Conservation (phyloP, 2,888 invertebrate species). For the Cataglyphis cursor region DNA sequence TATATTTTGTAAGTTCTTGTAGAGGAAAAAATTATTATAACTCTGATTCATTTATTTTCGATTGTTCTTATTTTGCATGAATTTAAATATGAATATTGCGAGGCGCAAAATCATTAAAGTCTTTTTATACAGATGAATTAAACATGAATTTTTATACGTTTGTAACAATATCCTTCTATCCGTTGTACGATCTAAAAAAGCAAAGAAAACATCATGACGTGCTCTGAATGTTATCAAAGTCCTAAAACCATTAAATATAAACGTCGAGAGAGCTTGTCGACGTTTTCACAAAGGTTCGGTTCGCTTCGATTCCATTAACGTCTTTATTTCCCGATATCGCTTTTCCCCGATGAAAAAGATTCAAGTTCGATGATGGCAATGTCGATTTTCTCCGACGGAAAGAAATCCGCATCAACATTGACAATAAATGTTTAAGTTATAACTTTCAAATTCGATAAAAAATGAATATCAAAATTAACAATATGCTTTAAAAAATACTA, state of each 20-base stretch:
- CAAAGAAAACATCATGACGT: not conserved
- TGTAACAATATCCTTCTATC: constrained; percentile 13
- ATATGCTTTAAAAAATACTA: not conserved
- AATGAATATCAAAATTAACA: not conserved
- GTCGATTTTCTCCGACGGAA: constrained; percentile 8
- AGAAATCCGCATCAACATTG: not conserved
- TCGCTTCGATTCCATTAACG: constrained; percentile 47
- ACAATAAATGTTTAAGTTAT: not conserved
- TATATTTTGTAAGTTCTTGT: not conserved
- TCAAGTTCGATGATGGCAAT: constrained; percentile 10
- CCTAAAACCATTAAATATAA: constrained; percentile 41
- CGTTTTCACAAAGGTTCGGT: constrained; percentile 44
- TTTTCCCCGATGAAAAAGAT: constrained; percentile 39
- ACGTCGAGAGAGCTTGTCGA: constrained; percentile 15
- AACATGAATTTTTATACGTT: not conserved
- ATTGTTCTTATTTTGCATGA: not conserved
- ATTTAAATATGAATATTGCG: not conserved
- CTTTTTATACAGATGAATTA: not conserved
- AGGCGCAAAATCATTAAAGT: not conserved
- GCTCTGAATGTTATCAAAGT: constrained; percentile 37
- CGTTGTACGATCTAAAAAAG: not conserved
- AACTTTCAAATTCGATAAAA: constrained; percentile 21
- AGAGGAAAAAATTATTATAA: not conserved
- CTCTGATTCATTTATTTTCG: not conserved
- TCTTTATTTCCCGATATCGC: constrained; percentile 37